These are phyloP conservation scores for Drosophila meridiana DNA, from an alignment of 2,888 invertebrate species.

Conservation along the genomic window DNA sequence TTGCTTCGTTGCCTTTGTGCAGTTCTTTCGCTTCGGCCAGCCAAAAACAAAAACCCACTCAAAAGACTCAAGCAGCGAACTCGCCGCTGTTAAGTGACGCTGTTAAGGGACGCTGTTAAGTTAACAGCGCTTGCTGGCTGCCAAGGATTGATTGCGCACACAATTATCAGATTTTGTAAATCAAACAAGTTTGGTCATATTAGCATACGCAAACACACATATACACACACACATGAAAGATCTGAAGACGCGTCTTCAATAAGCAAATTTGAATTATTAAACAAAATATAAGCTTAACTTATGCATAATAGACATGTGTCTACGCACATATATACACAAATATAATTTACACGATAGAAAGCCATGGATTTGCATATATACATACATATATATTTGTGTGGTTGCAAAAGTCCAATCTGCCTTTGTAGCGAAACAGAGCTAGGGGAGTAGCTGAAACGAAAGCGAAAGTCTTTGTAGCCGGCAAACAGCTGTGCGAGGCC, in stretches of 20 bases:
- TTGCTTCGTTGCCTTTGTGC: constrained; percentile 56
- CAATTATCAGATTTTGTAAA: constrained; percentile 42
- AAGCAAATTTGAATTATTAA: constrained; percentile 62
- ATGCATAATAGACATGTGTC: constrained; percentile 24
- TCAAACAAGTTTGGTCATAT: constrained; percentile 62
- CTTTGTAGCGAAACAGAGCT: not conserved
- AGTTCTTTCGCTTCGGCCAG: constrained; percentile 40
- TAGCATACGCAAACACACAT: constrained; percentile 41
- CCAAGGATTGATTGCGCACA: constrained; percentile 48
- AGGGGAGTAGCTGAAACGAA: constrained; percentile 41
- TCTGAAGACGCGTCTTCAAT: constrained; percentile 19
- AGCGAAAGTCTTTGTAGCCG: constrained; percentile 59
- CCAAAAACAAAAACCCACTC: constrained; percentile 18
- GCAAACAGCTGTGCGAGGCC: constrained; percentile 11
- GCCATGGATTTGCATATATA: constrained; percentile 57
- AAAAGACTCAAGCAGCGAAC: constrained; percentile 50
- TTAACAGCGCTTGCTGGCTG: constrained; percentile 31
- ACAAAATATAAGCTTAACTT: constrained; percentile 23
- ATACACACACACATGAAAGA: not conserved
- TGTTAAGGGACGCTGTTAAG: constrained; percentile 9
- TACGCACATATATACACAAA: not conserved
- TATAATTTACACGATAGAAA: constrained; percentile 65
- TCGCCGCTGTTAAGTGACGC: constrained; percentile 18
- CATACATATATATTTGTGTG: not conserved
- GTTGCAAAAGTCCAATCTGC: constrained; percentile 36